Conservation (phyloP, 2,797 vertebrate genomes). For the Enoplosus armatus region DNA sequence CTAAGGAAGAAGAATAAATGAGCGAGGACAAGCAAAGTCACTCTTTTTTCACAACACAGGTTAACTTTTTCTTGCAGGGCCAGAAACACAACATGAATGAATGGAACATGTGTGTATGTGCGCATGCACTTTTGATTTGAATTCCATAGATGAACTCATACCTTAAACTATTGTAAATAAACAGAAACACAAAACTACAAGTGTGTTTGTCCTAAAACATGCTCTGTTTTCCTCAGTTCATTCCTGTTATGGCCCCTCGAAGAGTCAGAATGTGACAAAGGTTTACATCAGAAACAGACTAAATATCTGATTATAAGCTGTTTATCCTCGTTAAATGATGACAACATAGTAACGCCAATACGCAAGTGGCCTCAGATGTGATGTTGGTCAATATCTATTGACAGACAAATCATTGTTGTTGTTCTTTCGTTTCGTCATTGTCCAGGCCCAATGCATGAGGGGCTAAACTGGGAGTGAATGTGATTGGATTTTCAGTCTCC, state of each 20-base stretch:
- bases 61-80: background rate
- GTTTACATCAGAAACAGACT: constrained; percentile 77
- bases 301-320: constrained; percentile 84
- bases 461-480: constrained; percentile 84
- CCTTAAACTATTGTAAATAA: constrained; percentile 30
- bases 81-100: background rate
- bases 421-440: constrained; percentile 83
- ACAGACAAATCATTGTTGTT: constrained; percentile 86
- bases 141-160: constrained; percentile 4
- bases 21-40: constrained; percentile 21
- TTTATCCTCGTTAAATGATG: constrained; percentile 83
- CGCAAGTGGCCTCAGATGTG: constrained; percentile 81
- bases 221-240: constrained; percentile 8
- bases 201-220: constrained; percentile 5
- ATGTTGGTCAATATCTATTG: constrained; percentile 85
- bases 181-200: constrained; percentile 12
- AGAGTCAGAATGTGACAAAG: constrained; percentile 66
- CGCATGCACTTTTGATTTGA: constrained; percentile 15
- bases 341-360: constrained; percentile 83
- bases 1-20: constrained; percentile 33
- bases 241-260: constrained; percentile 26
- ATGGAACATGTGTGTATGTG: background rate
- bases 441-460: constrained; percentile 78
- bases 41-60: constrained; percentile 12
- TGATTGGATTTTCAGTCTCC: constrained; percentile 87